phyloP scores from a whole-genome alignment of 2,888 invertebrate genomes.

The Plagiodera versicolora region DNA sequence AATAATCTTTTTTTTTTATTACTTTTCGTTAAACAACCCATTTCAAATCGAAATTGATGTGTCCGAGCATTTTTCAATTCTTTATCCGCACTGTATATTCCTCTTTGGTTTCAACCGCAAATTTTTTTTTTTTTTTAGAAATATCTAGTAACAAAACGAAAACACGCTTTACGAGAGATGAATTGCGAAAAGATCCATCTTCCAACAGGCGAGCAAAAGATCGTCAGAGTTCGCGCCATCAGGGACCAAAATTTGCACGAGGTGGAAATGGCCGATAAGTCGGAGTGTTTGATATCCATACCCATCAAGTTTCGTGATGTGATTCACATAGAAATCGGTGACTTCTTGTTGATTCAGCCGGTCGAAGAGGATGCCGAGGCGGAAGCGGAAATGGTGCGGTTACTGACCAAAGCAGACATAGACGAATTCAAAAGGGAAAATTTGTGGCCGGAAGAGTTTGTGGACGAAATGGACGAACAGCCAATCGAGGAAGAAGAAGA shows the following conservation, averaged over 20 bases:
- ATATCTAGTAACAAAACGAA: slow-evolving; percentile 77
- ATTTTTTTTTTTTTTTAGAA: too few species aligned
- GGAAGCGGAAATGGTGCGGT: slow-evolving; percentile 85
- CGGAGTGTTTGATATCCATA: slow-evolving; percentile 86
- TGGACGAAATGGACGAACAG: slow-evolving; percentile 31
- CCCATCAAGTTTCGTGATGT: slow-evolving; percentile 90
- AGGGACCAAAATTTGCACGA: slow-evolving; percentile 94
- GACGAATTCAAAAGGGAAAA: slow-evolving; percentile 66
- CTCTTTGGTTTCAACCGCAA: too few species aligned
- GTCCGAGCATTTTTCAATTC: too few species aligned
- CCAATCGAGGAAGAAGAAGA: too few species aligned
- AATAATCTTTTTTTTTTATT: too few species aligned
- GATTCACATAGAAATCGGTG: slow-evolving; percentile 91
- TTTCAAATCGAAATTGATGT: too few species aligned
- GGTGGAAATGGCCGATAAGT: slow-evolving; percentile 67
- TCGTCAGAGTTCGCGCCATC: slow-evolving; percentile 76
- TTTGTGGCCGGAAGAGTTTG: slow-evolving; percentile 59
- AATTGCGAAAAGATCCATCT: slow-evolving; percentile 72
- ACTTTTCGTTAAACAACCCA: too few species aligned
- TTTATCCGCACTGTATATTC: too few species aligned
- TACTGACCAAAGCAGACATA: slow-evolving; percentile 68
- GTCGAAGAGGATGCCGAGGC: slow-evolving; percentile 94
- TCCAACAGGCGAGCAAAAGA: slow-evolving; percentile 74
- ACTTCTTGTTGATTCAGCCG: slow-evolving; percentile 84
- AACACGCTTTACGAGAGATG: slow-evolving; percentile 79